These are phyloP conservation scores for Agrochola litura DNA, from an alignment of 2,888 invertebrate genomes.

Conservation along the genomic window DNA sequence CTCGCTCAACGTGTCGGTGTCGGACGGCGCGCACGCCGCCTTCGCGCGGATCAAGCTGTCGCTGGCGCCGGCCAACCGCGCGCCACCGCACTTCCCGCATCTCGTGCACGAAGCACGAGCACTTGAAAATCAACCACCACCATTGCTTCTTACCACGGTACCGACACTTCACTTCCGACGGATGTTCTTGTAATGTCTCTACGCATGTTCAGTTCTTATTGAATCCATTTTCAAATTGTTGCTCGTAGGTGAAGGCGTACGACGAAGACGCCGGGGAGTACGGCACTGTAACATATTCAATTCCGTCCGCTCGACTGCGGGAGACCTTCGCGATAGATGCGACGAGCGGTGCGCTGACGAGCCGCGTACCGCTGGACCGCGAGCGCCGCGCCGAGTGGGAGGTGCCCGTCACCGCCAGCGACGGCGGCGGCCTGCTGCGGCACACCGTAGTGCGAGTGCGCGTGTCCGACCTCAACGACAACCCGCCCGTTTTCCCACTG, in stretches of 20 bases:
- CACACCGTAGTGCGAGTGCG: conserved; percentile 94
- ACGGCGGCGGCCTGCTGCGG: conserved; percentile 94
- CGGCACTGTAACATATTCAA: conserved; percentile 94
- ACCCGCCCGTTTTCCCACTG: conserved; percentile 94
- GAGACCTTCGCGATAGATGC: conserved; percentile 94
- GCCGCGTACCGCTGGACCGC: conserved; percentile 93
- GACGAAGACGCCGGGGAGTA: conserved; percentile 96
- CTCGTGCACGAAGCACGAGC: conserved; percentile 94
- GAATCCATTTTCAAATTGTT: background rate
- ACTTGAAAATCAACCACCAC: conserved; percentile 95
- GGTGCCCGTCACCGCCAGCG: conserved; percentile 95
- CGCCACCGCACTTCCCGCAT: conserved; percentile 95
- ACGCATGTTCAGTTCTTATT: background rate
- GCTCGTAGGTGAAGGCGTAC: conserved; percentile 92
- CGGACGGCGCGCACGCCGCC: conserved; percentile 98
- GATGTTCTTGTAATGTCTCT: background rate
- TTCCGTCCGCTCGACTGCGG: conserved; percentile 93
- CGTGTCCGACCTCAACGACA: conserved; percentile 96
- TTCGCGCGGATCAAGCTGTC: conserved; percentile 95
- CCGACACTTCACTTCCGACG: conserved; percentile 26
- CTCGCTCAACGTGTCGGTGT: conserved; percentile 97
- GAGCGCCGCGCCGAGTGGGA: conserved; percentile 91
- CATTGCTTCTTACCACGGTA: conserved; percentile 93
- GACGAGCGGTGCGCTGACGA: conserved; percentile 92
- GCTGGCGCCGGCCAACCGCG: conserved; percentile 94